Percentiles rank a stretch among this genome's conserved stretches.
Conservation (phyloP, 2,113 vertebrate species). For the Myrmecobius fasciatus region DNA sequence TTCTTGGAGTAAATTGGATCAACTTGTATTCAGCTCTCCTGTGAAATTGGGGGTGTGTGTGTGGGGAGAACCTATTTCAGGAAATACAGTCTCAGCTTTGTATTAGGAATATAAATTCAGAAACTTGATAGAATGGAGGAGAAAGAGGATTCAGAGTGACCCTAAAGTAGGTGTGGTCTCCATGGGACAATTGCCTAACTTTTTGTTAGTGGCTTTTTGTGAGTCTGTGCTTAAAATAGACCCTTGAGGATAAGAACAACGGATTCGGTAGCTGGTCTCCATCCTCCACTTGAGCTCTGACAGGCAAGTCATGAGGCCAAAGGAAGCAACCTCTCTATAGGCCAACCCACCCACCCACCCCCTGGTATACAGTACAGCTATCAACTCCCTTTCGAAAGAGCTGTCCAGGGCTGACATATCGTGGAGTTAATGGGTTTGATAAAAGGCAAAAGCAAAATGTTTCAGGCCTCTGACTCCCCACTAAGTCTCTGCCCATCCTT, state of each 20-base stretch:
- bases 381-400: background rate
- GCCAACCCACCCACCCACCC: background rate
- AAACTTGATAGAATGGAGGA: conserved; percentile 12
- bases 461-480: conserved; percentile 7
- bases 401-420: conserved; percentile 4
- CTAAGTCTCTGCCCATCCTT: background rate
- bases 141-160: conserved; percentile 12
- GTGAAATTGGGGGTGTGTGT: conserved; percentile 13
- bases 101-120: background rate
- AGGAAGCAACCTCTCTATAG: background rate
- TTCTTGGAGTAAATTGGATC: conserved; percentile 30
- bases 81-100: conserved; percentile 20
- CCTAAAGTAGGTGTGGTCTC: conserved; percentile 10
- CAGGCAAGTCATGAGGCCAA: background rate
- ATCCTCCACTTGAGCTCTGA: background rate
- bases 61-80: background rate
- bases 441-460: background rate
- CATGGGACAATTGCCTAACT: background rate
- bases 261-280: background rate
- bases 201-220: background rate
- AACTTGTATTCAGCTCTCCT: conserved; percentile 3
- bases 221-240: background rate
- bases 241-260: background rate
- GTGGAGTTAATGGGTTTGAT: conserved; percentile 14
- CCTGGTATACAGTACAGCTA: background rate